Evolutionary conservation across 2,888 invertebrate genomes (phyloP).

Genomic region (Pilophorus perplexus): DNA sequence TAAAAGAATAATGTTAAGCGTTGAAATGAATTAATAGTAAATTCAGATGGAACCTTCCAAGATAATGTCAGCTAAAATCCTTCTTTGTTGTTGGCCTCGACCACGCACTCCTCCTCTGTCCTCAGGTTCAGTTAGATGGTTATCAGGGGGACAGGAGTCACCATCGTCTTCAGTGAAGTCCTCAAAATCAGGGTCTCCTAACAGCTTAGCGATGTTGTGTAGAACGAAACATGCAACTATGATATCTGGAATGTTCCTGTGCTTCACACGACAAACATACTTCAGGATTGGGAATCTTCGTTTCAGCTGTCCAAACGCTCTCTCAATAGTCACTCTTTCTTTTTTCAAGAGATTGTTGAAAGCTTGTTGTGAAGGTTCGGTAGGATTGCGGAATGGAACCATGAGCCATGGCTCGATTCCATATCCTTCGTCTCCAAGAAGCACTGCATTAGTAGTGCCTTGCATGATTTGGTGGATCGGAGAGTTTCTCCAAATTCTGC

Average conservation of each 20-base stretch:
- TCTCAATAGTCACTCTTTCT: not conserved
- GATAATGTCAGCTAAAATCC: too few species aligned
- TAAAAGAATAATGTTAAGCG: too few species aligned
- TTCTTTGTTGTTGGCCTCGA: too few species aligned
- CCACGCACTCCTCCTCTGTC: too few species aligned
- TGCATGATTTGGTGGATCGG: not conserved
- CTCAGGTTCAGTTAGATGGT: too few species aligned
- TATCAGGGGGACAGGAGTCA: too few species aligned
- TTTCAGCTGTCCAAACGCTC: slow-evolving; percentile 1
- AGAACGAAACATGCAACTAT: not conserved
- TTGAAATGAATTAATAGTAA: too few species aligned
- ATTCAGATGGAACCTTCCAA: too few species aligned
- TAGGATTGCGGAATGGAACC: not conserved
- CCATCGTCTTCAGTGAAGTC: too few species aligned
- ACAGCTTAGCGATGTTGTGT: not conserved
- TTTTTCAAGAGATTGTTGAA: not conserved
- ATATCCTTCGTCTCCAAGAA: slow-evolving; percentile 1
- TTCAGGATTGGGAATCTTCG: not conserved
- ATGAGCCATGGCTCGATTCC: slow-evolving; percentile 1
- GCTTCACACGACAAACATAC: not conserved
- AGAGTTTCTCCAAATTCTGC: not conserved
- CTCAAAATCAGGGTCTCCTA: too few species aligned
- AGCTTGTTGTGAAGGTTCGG: not conserved
- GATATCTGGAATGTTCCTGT: not conserved
- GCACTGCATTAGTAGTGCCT: not conserved